Evolutionary conservation across 1,140 invertebrate species (phyloP), one percentile per base, ranked within the genome.

Genomic region (Meloidogyne hapla): DNA sequence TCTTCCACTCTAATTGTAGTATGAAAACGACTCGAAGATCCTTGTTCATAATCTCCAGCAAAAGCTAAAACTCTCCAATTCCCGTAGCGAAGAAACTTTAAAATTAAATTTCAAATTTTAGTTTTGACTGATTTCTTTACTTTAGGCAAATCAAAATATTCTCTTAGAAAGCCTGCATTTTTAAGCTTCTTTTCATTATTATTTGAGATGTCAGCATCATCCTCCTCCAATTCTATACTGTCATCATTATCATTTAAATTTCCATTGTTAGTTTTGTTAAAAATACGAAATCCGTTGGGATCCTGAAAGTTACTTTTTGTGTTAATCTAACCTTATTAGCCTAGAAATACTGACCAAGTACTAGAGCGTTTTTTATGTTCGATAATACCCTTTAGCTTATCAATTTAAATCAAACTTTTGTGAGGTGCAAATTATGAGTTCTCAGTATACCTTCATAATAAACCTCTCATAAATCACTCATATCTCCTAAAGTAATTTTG

Each of bases 271-370:
- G 56, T 63, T 65, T 65, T 73, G 56, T 73, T 73, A 21, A 73
- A 73, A 73, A 73, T 73, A 64, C 71, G 71, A 63, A 73, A 73
- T 61, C 48, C 48, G 10, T 73, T 73, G 10, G 48, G 71, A 33
- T 73, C 71, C 71, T 73, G n/a, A 56, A 56, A 56, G 6, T 33
- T 6, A 33, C 5, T 33, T 33, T 33, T 33, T 33, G 9, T 8
- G 0, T 33, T 33, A 8, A 48, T 42, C 13, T 42, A 42, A 48
- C 2, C 15, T 2, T 48, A 18, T 18, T 56, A 56, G n/a, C n/a
- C n/a, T n/a, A n/a, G n/a, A n/a, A n/a, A 21, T n/a, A n/a, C 8
- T 56, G 13, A 42, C 38, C 4, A 33, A 25, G 23, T 23, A 48
- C 2, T 25, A 33, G 18, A 48, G 10, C 13, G 2, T 21, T 25